phyloP scores from a whole-genome alignment of 64 coral and sea anemone species.

The Montipora foliosa region DNA sequence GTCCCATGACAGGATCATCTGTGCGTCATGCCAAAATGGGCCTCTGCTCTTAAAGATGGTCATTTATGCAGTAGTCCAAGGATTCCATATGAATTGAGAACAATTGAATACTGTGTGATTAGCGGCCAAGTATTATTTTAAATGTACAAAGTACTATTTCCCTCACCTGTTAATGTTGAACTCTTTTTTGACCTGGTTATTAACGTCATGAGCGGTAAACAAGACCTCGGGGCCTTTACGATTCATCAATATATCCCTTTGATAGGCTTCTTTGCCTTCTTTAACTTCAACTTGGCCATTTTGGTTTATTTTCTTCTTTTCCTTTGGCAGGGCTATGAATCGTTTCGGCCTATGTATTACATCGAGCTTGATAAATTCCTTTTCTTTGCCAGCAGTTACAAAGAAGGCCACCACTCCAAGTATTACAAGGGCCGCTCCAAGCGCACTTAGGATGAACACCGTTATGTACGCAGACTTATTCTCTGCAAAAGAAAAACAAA shows the following conservation, averaged over 20 bases:
- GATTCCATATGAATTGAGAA: no score
- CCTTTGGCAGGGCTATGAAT: conserved; percentile 40
- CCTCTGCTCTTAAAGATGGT: no score
- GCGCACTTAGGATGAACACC: conserved; percentile 47
- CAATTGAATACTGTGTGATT: no score
- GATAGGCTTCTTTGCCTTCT: neutral
- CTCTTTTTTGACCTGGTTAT: conserved; percentile 38
- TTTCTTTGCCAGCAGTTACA: conserved; percentile 34
- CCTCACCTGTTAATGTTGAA: conserved; percentile 34
- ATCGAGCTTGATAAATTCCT: conserved; percentile 66
- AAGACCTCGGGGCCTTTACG: conserved; percentile 32
- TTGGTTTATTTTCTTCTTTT: neutral
- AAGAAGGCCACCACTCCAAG: conserved; percentile 43
- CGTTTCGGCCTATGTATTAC: conserved; percentile 67
- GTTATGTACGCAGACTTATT: conserved; percentile 48
- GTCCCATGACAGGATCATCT: no score
- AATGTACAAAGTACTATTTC: neutral
- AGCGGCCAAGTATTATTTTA: no score
- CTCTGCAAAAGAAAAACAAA: neutral
- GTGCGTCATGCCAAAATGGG: no score
- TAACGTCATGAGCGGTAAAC: conserved; percentile 49
- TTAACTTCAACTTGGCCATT: conserved; percentile 48
- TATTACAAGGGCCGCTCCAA: conserved; percentile 45
- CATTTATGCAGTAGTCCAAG: no score
- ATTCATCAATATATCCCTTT: neutral